Evolutionary conservation across 2,888 invertebrate species (phyloP).

Genomic region (Latrodectus hesperus): DNA sequence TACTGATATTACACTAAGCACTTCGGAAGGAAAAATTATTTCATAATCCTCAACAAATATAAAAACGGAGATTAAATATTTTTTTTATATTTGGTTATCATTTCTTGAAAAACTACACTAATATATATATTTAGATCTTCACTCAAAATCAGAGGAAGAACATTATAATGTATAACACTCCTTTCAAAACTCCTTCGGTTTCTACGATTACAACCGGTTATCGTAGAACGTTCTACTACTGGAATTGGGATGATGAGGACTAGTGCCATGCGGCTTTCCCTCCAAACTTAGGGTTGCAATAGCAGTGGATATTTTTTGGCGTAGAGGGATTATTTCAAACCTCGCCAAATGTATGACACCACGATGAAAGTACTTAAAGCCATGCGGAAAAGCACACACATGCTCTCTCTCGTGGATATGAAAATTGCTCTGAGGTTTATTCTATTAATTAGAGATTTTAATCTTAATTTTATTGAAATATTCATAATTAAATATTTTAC

Average conservation of each 20-base stretch:
- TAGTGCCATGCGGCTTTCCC: conserved; percentile 65
- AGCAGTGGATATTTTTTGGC: conserved; percentile 43
- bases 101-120: background rate
- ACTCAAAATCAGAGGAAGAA: background rate
- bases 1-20: no score
- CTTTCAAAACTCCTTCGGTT: background rate
- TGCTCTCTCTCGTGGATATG: no score
- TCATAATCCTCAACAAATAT: no score
- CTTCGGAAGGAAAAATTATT: no score
- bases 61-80: no score
- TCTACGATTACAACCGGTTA: conserved; percentile 7
- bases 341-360: conserved; percentile 27
- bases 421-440: no score
- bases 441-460: no score
- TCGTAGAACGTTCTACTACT: conserved; percentile 30
- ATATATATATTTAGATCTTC: background rate
- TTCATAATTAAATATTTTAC: no score
- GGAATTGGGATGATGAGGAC: conserved; percentile 62
- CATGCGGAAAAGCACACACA: no score
- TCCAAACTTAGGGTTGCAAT: conserved; percentile 53
- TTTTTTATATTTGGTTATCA: no score
- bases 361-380: no score
- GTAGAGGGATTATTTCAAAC: conserved; percentile 1
- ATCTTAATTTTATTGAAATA: no score
- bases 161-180: background rate